phyloP scores from a whole-genome alignment of 1,140 invertebrate species.

The Pseudomyrmex flavicornis region DNA sequence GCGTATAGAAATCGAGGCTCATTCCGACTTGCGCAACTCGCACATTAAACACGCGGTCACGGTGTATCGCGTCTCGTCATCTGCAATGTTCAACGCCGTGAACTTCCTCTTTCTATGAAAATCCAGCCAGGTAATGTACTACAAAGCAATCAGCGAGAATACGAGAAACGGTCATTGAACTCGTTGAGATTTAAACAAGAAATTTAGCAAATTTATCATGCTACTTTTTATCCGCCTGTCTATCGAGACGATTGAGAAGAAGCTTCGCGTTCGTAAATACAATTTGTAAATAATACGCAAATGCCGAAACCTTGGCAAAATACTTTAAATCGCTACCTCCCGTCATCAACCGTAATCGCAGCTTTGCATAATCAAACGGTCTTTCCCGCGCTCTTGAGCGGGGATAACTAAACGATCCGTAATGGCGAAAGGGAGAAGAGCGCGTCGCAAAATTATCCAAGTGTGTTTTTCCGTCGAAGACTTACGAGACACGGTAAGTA shows the following conservation, averaged over 20 bases:
- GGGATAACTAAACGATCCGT: constrained; percentile 7
- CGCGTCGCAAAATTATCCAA: constrained; percentile 66
- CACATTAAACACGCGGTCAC: constrained; percentile 58
- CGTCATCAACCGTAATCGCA: constrained; percentile 18
- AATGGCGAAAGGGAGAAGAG: background rate
- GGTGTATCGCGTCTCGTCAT: constrained; percentile 58
- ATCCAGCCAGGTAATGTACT: constrained; percentile 9
- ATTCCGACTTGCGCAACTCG: constrained; percentile 57
- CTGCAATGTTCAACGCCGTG: constrained; percentile 47
- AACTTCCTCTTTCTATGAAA: constrained; percentile 31
- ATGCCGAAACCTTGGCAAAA: constrained; percentile 21
- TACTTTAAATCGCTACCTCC: constrained; percentile 26
- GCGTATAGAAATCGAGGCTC: background rate
- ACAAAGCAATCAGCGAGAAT: constrained; percentile 13
- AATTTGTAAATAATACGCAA: constrained; percentile 19
- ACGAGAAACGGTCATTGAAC: background rate
- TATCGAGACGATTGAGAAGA: background rate
- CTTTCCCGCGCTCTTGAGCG: constrained; percentile 15
- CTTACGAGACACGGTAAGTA: constrained; percentile 75
- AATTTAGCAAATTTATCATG: background rate
- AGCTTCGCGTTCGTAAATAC: background rate
- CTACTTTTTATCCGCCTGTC: background rate
- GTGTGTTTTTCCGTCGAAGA: constrained; percentile 79
- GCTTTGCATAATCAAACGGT: constrained; percentile 39
- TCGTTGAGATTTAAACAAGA: constrained; percentile 1